Evolutionary conservation across 1,140 invertebrate genomes (phyloP).

Genomic region (Drosophila navojoa): DNA sequence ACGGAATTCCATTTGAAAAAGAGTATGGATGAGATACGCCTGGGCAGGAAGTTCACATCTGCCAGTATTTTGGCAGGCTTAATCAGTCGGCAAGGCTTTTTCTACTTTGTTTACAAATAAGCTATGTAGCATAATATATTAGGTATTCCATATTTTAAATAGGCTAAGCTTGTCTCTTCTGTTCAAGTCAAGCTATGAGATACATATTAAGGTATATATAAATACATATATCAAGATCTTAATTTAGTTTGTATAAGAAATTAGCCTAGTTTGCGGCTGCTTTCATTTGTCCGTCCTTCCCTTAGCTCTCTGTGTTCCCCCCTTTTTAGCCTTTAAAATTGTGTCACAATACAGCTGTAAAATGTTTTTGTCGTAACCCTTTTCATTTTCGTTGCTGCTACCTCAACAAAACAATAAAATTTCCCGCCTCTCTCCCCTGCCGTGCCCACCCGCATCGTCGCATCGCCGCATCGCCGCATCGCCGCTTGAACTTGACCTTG

Average conservation of each 20-base stretch:
- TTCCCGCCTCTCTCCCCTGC: slow-evolving; percentile 10
- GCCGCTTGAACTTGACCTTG: slow-evolving; percentile 77
- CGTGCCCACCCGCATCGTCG: neutral
- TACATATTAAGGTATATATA: too few species aligned
- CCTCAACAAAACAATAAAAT: slow-evolving; percentile 75
- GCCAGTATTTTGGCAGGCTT: slow-evolving; percentile 27
- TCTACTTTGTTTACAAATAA: neutral
- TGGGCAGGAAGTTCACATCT: slow-evolving; percentile 48
- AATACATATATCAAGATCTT: too few species aligned
- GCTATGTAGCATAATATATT: too few species aligned
- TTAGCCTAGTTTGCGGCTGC: too few species aligned
- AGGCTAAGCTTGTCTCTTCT: too few species aligned
- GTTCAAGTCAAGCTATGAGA: too few species aligned
- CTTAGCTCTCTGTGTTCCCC: too few species aligned
- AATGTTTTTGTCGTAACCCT: slow-evolving; percentile 53
- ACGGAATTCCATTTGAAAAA: neutral
- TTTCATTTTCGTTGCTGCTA: slow-evolving; percentile 61
- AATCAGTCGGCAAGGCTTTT: neutral
- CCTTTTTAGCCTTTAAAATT: slow-evolving; percentile 20
- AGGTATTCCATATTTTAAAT: too few species aligned
- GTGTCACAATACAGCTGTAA: slow-evolving; percentile 52
- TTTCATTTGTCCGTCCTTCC: too few species aligned
- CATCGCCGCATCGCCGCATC: neutral
- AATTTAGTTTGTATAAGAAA: too few species aligned
- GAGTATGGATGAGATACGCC: neutral